Conservation (phyloP, 1,140 invertebrate species). For the Spodoptera litura region DNA sequence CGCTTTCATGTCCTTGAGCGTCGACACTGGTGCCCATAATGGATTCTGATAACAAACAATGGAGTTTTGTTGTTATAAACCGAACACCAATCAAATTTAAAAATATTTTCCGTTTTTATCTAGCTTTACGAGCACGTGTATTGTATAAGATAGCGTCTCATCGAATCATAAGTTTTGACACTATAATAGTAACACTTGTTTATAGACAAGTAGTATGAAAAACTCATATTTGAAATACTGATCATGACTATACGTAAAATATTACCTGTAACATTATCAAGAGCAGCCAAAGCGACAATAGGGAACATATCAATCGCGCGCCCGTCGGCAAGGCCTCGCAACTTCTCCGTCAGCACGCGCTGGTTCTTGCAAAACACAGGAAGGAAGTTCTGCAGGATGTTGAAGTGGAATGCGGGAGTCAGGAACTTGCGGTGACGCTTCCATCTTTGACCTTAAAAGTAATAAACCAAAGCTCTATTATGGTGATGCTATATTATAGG, state of each 20-base stretch:
- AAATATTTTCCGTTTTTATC: too few species aligned
- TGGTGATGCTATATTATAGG: too few species aligned
- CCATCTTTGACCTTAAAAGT: constrained; percentile 90
- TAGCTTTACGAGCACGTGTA: too few species aligned
- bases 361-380: constrained; percentile 92
- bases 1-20: constrained; percentile 88
- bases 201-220: too few species aligned
- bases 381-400: constrained; percentile 92
- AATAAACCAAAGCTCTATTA: neutral
- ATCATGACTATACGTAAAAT: neutral
- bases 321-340: constrained; percentile 73
- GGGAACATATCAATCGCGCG: constrained; percentile 88
- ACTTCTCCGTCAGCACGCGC: constrained; percentile 87
- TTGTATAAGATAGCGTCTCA: too few species aligned
- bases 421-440: constrained; percentile 89
- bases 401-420: constrained; percentile 94
- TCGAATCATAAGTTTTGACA: too few species aligned
- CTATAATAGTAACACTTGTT: too few species aligned
- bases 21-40: constrained; percentile 93
- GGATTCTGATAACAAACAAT: constrained; percentile 88
- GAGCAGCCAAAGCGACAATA: constrained; percentile 88
- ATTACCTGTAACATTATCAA: constrained; percentile 93
- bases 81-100: too few species aligned
- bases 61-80: neutral
- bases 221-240: too few species aligned